phyloP scores from a whole-genome alignment of 2,888 invertebrate species.

The Macrosiphum euphorbiae region DNA sequence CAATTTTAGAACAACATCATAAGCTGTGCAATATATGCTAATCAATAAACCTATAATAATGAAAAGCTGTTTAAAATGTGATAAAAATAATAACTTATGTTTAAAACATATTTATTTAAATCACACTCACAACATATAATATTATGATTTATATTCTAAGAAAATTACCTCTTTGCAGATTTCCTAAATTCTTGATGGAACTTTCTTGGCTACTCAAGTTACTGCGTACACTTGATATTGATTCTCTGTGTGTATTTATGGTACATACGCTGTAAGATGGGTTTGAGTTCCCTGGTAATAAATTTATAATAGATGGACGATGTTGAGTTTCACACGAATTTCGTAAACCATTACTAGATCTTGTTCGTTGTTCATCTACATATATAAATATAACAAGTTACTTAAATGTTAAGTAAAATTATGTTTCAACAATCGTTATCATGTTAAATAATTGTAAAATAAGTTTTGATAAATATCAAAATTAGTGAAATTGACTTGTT shows the following conservation, averaged over 20 bases:
- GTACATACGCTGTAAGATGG: conserved; percentile 55
- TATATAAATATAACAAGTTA: background rate
- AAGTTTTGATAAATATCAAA: too few relatives aligned
- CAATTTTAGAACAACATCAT: background rate
- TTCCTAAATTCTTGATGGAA: conserved; percentile 32
- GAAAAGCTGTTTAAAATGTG: background rate
- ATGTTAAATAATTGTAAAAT: background rate
- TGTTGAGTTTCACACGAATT: conserved; percentile 71
- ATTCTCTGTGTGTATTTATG: conserved; percentile 65
- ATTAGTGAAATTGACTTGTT: background rate
- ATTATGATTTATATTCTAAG: background rate
- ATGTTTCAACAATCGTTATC: background rate
- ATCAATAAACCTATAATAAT: background rate
- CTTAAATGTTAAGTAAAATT: background rate
- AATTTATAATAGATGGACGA: conserved; percentile 79
- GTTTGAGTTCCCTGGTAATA: conserved; percentile 75
- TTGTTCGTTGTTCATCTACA: conserved; percentile 49
- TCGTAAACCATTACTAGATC: conserved; percentile 47
- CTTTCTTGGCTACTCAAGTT: conserved; percentile 57
- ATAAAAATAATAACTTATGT: background rate
- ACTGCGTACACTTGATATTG: conserved; percentile 61
- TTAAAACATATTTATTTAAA: conserved; percentile 5
- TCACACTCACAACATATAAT: too few relatives aligned
- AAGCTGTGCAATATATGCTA: background rate
- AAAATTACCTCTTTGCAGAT: conserved; percentile 48